Conservation (phyloP, 2,888 invertebrate genomes). For the Crematogaster levior region DNA sequence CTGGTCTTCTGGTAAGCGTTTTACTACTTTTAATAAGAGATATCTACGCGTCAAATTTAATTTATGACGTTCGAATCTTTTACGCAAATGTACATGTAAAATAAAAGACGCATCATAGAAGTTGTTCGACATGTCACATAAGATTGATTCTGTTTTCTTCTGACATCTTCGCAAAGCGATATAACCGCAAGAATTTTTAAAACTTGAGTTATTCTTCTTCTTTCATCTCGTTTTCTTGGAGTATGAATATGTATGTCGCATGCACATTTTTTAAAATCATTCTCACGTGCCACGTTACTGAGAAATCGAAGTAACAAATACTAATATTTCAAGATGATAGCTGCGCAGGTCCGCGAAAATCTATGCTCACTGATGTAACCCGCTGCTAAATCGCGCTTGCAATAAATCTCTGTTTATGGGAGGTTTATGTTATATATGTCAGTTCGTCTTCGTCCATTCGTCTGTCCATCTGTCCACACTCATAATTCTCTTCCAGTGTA, state of each 20-base stretch:
- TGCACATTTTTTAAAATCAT: not conserved
- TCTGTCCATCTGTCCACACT: slow-evolving; percentile 57
- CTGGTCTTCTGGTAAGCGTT: slow-evolving; percentile 90
- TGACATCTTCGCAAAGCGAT: not conserved
- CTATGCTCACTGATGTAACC: slow-evolving; percentile 63
- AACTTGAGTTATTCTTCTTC: not conserved
- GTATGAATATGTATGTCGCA: not conserved
- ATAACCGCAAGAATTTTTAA: slow-evolving; percentile 5
- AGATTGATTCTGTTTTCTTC: not conserved
- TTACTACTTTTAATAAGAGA: not conserved
- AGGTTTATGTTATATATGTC: slow-evolving; percentile 55
- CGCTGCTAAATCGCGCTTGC: slow-evolving; percentile 52
- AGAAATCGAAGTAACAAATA: slow-evolving; percentile 15
- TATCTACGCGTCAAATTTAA: slow-evolving; percentile 6
- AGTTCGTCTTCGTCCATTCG: slow-evolving; percentile 13
- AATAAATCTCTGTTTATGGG: slow-evolving; percentile 58
- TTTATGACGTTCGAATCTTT: not conserved
- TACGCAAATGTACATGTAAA: not conserved
- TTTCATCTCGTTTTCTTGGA: not conserved
- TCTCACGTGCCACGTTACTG: not conserved
- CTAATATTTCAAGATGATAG: slow-evolving; percentile 71
- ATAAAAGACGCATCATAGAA: not conserved
- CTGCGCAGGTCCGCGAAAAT: slow-evolving; percentile 74
- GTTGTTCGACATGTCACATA: not conserved
- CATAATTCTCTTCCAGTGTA: slow-evolving; percentile 64